Evolutionary conservation across 30 jellyfish, hydroid and myxozoan genomes (phyloP).

Genomic region (Aurelia aurita complex sp. Pacific): DNA sequence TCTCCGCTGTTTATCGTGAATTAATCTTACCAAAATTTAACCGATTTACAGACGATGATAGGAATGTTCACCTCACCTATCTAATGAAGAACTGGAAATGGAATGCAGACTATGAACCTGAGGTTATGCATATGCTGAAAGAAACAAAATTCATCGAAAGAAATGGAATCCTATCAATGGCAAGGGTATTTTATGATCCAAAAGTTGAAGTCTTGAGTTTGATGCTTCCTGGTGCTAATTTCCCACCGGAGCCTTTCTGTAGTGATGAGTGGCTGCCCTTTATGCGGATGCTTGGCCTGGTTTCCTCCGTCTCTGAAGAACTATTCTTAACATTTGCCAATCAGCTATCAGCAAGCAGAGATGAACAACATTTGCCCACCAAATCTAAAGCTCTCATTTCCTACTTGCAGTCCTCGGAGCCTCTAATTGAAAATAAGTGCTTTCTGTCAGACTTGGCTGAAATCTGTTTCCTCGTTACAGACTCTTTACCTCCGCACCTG

Average conservation of each 20-base stretch:
- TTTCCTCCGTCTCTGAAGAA: conserved; percentile 7
- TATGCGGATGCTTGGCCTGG: conserved; percentile 49
- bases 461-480: conserved; percentile 40
- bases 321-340: conserved; percentile 57
- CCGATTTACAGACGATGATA: conserved; percentile 12
- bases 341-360: conserved; percentile 2
- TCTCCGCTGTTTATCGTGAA: conserved; percentile 6
- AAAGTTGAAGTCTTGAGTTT: conserved; percentile 21
- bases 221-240: conserved; percentile 30
- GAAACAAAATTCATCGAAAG: conserved; percentile 36
- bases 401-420: neutral
- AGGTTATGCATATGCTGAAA: neutral
- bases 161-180: conserved; percentile 10
- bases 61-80: conserved; percentile 26
- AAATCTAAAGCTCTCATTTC: conserved; percentile 37
- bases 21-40: conserved; percentile 20
- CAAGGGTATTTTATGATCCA: conserved; percentile 63
- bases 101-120: neutral
- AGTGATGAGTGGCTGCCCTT: conserved; percentile 48
- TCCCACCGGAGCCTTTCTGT: conserved; percentile 54
- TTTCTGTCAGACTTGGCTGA: neutral
- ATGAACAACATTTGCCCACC: neutral
- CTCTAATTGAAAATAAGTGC: neutral
- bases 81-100: conserved; percentile 12
- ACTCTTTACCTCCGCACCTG: neutral